These are phyloP conservation scores for Hemithea aestivaria DNA, from an alignment of 2,888 invertebrate species.

Conservation along the genomic window DNA sequence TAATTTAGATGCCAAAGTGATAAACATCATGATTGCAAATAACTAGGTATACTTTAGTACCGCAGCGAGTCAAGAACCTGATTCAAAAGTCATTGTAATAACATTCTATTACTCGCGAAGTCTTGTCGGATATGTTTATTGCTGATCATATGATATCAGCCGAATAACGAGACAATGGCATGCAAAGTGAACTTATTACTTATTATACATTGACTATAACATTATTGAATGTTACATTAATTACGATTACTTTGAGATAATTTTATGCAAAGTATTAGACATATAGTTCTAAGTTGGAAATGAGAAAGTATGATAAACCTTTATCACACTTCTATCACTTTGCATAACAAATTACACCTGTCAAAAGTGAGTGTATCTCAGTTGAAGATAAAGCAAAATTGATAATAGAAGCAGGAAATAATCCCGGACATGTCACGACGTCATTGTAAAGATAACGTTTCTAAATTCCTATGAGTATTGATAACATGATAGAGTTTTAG, in stretches of 20 bases:
- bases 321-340: constrained; percentile 16
- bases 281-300: too few relatives aligned
- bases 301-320: too few relatives aligned
- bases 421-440: constrained; percentile 23
- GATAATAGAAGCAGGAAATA: constrained; percentile 32
- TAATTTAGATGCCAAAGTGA: constrained; percentile 55
- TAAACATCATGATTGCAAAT: constrained; percentile 45
- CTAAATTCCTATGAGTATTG: neutral
- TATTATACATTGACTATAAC: neutral
- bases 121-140: constrained; percentile 17
- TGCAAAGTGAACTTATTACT: constrained; percentile 15
- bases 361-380: constrained; percentile 26
- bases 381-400: constrained; percentile 33
- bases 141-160: constrained; percentile 18
- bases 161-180: constrained; percentile 22
- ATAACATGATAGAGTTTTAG: neutral
- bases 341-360: constrained; percentile 17
- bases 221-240: neutral
- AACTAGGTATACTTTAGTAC: constrained; percentile 36
- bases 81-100: constrained; percentile 19
- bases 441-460: constrained; percentile 3
- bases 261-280: constrained; percentile 9
- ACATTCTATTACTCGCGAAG: constrained; percentile 19
- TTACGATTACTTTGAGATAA: constrained; percentile 4
- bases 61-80: constrained; percentile 20